Evolutionary conservation across 2,888 invertebrate genomes (phyloP).

Genomic region (Globia sparganii): DNA sequence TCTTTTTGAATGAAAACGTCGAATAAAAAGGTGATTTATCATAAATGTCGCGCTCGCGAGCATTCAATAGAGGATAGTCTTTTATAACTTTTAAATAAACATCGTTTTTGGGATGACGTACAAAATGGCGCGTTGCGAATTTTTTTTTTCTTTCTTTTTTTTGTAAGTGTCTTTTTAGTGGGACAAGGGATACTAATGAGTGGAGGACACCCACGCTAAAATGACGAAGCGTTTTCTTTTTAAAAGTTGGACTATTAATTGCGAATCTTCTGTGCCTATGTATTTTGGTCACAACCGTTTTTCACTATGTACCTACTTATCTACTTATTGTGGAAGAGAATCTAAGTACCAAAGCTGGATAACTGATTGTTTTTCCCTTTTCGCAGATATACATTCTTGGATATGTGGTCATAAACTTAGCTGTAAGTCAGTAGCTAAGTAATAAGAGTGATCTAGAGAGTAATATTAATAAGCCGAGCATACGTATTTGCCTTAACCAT

Average conservation of each 20-base stretch:
- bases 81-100: conserved; percentile 90
- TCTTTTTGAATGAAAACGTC: conserved; percentile 86
- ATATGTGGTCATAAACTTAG: neutral
- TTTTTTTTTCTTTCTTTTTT: conserved; percentile 67
- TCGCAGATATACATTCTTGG: neutral
- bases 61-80: conserved; percentile 80
- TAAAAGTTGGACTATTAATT: conserved; percentile 66
- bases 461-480: neutral
- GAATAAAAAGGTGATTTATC: conserved; percentile 90
- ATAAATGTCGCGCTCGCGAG: conserved; percentile 82
- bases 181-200: conserved; percentile 89
- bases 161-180: conserved; percentile 74
- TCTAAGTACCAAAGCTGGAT: neutral
- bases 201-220: conserved; percentile 87
- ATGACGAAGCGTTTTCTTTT: conserved; percentile 80
- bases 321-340: neutral
- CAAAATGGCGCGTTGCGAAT: conserved; percentile 84
- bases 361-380: neutral
- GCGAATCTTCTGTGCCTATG: conserved; percentile 53
- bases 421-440: neutral
- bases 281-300: conserved; percentile 24
- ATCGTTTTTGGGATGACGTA: conserved; percentile 87
- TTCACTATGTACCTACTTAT: neutral
- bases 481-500: neutral
- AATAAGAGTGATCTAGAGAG: too few species aligned